phyloP scores from a whole-genome alignment of 2,797 vertebrate genomes.

The Notolepis coatsorum region DNA sequence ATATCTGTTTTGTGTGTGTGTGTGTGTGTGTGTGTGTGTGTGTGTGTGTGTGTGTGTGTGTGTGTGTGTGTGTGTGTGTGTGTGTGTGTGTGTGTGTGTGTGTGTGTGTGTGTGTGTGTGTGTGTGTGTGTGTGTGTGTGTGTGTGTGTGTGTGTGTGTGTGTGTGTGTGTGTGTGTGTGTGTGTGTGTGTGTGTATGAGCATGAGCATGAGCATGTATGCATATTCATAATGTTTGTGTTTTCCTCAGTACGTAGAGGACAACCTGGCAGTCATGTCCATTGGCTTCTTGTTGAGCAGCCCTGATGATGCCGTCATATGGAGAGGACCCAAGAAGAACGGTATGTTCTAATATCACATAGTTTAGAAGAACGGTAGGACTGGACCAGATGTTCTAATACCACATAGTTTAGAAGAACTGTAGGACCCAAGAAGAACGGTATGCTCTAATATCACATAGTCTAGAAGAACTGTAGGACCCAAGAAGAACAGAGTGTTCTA shows the following conservation, averaged over 20 bases:
- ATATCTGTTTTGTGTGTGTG: no score
- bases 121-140: background rate
- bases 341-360: no score
- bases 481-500: no score
- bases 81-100: background rate
- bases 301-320: conserved; percentile 97
- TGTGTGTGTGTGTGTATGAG: background rate
- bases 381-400: no score
- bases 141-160: conserved; percentile 1
- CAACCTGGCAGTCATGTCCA: conserved; percentile 96
- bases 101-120: background rate
- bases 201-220: background rate
- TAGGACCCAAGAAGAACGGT: no score
- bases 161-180: background rate
- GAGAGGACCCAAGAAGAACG: conserved; percentile 98
- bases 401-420: no score
- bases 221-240: no score
- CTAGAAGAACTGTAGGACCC: no score
- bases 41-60: no score
- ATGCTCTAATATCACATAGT: no score
- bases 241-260: conserved; percentile 91
- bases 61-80: background rate
- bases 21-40: no score
- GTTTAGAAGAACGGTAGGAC: no score
- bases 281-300: conserved; percentile 94